phyloP scores from a whole-genome alignment of 2,113 vertebrate genomes.

The Catharus bicknelli region DNA sequence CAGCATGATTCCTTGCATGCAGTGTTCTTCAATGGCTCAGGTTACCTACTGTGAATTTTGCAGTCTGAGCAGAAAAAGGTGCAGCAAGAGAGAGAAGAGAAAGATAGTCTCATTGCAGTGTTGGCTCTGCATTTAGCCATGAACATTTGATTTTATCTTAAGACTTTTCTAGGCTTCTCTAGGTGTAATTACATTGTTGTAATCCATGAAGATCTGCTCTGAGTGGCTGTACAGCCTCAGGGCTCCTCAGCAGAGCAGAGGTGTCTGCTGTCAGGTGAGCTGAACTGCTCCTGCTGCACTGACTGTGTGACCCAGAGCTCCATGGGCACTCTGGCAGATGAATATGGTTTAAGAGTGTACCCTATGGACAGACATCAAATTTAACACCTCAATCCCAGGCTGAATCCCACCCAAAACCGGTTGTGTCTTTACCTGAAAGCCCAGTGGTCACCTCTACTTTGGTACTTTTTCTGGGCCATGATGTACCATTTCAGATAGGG shows the following conservation, averaged over 20 bases:
- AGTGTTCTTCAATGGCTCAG: background rate
- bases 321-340: fast-evolving
- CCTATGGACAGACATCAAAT: background rate
- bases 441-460: background rate
- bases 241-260: background rate
- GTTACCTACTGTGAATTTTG: background rate
- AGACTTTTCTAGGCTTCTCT: background rate
- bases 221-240: fast-evolving
- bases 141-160: background rate
- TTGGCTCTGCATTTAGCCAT: background rate
- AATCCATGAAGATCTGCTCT: background rate
- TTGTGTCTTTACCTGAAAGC: background rate
- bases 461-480: background rate
- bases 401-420: fast-evolving
- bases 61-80: background rate
- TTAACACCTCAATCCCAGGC: background rate
- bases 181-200: background rate
- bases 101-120: background rate
- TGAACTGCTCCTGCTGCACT: background rate
- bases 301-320: background rate
- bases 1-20: background rate
- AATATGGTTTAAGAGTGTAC: fast-evolving
- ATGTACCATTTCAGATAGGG: background rate
- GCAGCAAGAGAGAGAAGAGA: background rate
- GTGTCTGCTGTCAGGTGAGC: fast-evolving